Evolutionary conservation across 2,888 invertebrate species (phyloP).

Genomic region (Chaitophorus viminalis): DNA sequence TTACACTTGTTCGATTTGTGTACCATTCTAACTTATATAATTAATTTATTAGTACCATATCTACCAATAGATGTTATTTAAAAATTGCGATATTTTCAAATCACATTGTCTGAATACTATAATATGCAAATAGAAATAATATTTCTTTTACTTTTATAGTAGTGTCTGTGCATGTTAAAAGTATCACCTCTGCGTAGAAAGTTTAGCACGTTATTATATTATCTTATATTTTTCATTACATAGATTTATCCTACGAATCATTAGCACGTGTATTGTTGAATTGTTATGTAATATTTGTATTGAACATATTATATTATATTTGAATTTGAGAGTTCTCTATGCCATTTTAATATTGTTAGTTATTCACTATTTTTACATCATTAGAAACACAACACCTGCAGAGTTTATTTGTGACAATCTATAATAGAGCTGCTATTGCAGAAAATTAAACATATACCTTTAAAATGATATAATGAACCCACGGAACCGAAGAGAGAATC

Average conservation of each 20-base stretch:
- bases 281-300: slow-evolving; percentile 15
- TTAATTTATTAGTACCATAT: not conserved
- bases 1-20: not conserved
- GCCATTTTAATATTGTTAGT: not conserved
- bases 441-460: slow-evolving; percentile 71
- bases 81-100: not conserved
- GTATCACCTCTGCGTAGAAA: slow-evolving; percentile 3
- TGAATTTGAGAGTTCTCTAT: not conserved
- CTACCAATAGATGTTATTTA: not conserved
- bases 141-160: not conserved
- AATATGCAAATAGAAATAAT: no score
- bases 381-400: slow-evolving; percentile 9
- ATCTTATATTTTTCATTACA: not conserved
- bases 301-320: not conserved
- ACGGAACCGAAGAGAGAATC: slow-evolving; percentile 84
- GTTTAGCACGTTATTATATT: not conserved
- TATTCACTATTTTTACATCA: not conserved
- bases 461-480: slow-evolving; percentile 87
- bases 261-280: slow-evolving; percentile 16
- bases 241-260: slow-evolving; percentile 13
- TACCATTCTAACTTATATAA: not conserved
- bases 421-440: not conserved
- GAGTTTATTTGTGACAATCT: slow-evolving; percentile 14
- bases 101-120: not conserved
- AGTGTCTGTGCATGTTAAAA: not conserved